Evolutionary conservation across 2,888 invertebrate genomes (phyloP).

Genomic region (Noctuana brunneofusca): DNA sequence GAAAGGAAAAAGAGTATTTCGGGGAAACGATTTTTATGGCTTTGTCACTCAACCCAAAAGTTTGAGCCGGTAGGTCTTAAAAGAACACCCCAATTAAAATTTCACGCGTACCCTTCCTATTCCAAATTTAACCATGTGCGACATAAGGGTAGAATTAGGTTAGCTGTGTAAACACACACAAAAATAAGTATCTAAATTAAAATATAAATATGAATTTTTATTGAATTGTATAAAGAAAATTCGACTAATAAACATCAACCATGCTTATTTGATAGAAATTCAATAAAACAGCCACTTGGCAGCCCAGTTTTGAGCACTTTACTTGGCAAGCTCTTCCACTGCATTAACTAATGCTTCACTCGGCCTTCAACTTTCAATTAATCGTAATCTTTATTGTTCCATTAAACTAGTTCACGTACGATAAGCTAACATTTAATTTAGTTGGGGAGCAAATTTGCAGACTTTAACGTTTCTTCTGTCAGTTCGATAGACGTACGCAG

Average conservation of each 20-base stretch:
- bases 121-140: constrained; percentile 27
- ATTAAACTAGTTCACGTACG: constrained; percentile 10
- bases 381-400: constrained; percentile 27
- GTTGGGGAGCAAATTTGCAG: background rate
- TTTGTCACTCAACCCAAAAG: constrained; percentile 15
- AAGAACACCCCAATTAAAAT: constrained; percentile 32
- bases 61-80: constrained; percentile 13
- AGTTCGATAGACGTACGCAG: no score
- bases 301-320: constrained; percentile 29
- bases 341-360: constrained; percentile 33
- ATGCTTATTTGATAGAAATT: constrained; percentile 33
- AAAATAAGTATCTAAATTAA: no score
- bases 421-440: constrained; percentile 1
- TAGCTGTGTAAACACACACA: no score
- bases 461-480: background rate
- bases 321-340: constrained; percentile 31
- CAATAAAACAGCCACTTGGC: constrained; percentile 33
- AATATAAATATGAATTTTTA: no score
- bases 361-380: constrained; percentile 33
- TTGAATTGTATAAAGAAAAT: background rate
- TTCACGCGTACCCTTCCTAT: constrained; percentile 25
- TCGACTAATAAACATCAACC: constrained; percentile 21
- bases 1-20: constrained; percentile 3
- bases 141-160: constrained; percentile 28
- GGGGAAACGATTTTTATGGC: constrained; percentile 4